Conservation (phyloP, 2,113 vertebrate species). For the Halcyon malimbica region DNA sequence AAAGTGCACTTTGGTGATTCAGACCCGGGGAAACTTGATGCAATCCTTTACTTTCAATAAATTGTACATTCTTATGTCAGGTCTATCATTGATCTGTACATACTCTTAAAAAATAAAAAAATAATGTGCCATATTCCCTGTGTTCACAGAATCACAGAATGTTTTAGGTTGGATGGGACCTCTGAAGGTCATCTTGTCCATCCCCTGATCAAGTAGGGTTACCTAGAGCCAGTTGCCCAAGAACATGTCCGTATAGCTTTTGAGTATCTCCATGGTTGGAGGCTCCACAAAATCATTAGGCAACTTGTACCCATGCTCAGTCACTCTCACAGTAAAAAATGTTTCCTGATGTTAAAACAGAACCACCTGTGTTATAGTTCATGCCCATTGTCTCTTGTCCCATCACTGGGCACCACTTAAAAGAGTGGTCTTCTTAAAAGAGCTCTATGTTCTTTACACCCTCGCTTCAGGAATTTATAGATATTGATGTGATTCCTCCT, state of each 20-base stretch:
- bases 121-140: neutral
- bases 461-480: neutral
- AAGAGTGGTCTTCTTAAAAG: neutral
- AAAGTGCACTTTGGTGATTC: neutral
- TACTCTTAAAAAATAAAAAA: neutral
- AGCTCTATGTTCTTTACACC: neutral
- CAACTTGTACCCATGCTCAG: accelerated
- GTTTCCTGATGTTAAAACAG: neutral
- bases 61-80: neutral
- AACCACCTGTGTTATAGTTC: neutral
- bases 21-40: neutral
- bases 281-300: neutral
- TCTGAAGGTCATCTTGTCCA: neutral
- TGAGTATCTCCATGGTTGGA: neutral
- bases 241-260: neutral
- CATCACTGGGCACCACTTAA: neutral
- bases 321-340: neutral
- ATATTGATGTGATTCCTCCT: neutral
- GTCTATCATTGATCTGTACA: neutral
- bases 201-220: neutral
- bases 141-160: neutral
- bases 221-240: neutral
- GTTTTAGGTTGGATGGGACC: neutral
- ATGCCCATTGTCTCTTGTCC: neutral
- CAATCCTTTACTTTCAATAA: neutral